Percentiles rank a stretch among this genome's conserved stretches.
Evolutionary conservation across 2,797 vertebrate species (phyloP).

Genomic region (Ptychadena robeensis): DNA sequence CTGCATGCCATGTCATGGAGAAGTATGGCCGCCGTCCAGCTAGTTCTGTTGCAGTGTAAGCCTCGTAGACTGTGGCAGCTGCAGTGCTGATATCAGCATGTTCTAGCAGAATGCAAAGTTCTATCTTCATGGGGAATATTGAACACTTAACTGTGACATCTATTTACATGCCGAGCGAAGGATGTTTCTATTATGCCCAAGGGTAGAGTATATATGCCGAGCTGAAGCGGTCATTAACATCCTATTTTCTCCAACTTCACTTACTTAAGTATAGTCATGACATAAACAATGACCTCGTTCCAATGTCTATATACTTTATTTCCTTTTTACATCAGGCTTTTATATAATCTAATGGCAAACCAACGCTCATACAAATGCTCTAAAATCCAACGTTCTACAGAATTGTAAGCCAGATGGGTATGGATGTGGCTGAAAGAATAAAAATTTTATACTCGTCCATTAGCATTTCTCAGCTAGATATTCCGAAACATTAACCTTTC

Average conservation of each 20-base stretch:
- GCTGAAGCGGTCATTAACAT: neutral
- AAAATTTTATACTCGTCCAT: neutral
- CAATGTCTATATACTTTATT: neutral
- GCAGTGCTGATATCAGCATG: conserved; percentile 23
- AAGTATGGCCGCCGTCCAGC: neutral
- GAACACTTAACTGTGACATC: neutral
- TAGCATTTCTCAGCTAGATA: neutral
- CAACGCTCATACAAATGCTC: neutral
- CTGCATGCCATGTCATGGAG: neutral
- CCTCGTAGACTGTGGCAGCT: neutral
- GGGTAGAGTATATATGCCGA: neutral
- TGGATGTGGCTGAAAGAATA: neutral
- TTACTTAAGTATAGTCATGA: neutral
- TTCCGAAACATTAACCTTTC: neutral
- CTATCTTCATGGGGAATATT: neutral
- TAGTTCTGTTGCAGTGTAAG: neutral
- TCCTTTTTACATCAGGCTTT: neutral
- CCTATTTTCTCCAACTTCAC: neutral
- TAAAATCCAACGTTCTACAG: neutral
- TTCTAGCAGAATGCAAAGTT: conserved; percentile 13
- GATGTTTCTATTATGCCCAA: neutral
- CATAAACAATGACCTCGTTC: neutral
- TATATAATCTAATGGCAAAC: neutral
- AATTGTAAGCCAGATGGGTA: neutral
- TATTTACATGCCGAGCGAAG: neutral